Conservation (phyloP, 35 echinoderm and acorn worm species). For the Nesometra sesokonis region DNA sequence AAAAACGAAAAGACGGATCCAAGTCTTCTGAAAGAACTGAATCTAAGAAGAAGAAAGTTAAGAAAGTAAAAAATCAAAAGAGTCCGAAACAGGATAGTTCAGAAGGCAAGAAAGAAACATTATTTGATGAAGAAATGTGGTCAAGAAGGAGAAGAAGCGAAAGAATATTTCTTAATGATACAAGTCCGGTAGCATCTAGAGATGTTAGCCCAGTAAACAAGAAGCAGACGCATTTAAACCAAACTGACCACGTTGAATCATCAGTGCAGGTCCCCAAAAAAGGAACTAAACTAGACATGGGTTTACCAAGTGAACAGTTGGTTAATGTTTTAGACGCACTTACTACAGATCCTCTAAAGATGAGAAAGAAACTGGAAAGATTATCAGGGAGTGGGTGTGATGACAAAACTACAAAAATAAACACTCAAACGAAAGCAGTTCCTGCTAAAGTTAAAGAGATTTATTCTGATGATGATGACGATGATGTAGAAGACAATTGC, state of each 20-base stretch:
- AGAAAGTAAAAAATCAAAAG: neutral
- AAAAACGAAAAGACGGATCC: slow-evolving; percentile 33
- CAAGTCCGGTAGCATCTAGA: slow-evolving; percentile 73
- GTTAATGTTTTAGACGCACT: slow-evolving; percentile 77
- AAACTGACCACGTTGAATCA: neutral
- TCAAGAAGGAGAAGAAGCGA: slow-evolving; percentile 71
- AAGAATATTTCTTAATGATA: slow-evolving; percentile 91
- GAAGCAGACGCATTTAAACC: neutral
- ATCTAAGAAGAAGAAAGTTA: slow-evolving; percentile 23
- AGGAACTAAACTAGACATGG: neutral
- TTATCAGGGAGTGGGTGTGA: slow-evolving; percentile 64
- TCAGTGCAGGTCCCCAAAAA: too few species aligned
- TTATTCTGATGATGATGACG: slow-evolving; percentile 2
- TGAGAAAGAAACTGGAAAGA: slow-evolving; percentile 56
- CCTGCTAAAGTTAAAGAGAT: slow-evolving; percentile 3
- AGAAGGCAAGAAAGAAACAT: neutral
- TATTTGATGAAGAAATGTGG: slow-evolving; percentile 88
- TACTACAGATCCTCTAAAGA: slow-evolving; percentile 80
- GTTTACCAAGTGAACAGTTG: neutral
- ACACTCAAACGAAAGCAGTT: slow-evolving; percentile 5
- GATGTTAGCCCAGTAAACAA: slow-evolving; percentile 69
- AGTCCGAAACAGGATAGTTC: neutral
- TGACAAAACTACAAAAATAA: slow-evolving; percentile 15
- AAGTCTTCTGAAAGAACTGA: slow-evolving; percentile 24
- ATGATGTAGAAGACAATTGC: slow-evolving; percentile 27